Percentiles rank a stretch among this genome's conserved stretches.
Conservation (phyloP, 2,888 invertebrate species). For the Lasius fuliginosus region DNA sequence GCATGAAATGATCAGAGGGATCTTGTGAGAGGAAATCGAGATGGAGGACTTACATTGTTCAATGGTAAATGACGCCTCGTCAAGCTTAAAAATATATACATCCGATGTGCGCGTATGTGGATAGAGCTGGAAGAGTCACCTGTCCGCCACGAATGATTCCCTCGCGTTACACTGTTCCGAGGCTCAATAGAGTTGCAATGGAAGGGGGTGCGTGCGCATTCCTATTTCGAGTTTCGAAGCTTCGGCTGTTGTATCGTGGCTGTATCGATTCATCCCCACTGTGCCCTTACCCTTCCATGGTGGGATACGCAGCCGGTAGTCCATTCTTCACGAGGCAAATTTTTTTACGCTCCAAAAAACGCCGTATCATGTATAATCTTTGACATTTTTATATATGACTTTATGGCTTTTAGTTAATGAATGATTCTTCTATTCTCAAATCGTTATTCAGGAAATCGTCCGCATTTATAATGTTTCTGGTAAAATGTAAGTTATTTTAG, state of each 20-base stretch:
- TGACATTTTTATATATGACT: slow-evolving; percentile 29
- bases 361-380: neutral
- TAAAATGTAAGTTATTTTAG: neutral
- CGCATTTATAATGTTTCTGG: neutral
- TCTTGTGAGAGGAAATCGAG: slow-evolving; percentile 41
- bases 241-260: slow-evolving; percentile 84
- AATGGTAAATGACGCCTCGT: slow-evolving; percentile 36
- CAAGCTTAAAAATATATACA: slow-evolving; percentile 62
- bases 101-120: slow-evolving; percentile 57
- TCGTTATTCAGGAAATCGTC: neutral
- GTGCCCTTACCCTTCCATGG: slow-evolving; percentile 66
- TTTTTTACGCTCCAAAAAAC: slow-evolving; percentile 56
- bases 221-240: slow-evolving; percentile 85
- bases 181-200: slow-evolving; percentile 76
- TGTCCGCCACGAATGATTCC: slow-evolving; percentile 76
- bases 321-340: slow-evolving; percentile 79
- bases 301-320: slow-evolving; percentile 72
- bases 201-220: slow-evolving; percentile 80
- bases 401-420: neutral
- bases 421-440: neutral
- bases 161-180: slow-evolving; percentile 77
- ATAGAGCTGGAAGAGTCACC: slow-evolving; percentile 74
- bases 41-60: slow-evolving; percentile 65
- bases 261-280: slow-evolving; percentile 85
- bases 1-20: neutral